Percentiles rank a stretch among this genome's conserved stretches.
phyloP scores from a whole-genome alignment of 2,888 invertebrate species.

The Brenthis daphne region DNA sequence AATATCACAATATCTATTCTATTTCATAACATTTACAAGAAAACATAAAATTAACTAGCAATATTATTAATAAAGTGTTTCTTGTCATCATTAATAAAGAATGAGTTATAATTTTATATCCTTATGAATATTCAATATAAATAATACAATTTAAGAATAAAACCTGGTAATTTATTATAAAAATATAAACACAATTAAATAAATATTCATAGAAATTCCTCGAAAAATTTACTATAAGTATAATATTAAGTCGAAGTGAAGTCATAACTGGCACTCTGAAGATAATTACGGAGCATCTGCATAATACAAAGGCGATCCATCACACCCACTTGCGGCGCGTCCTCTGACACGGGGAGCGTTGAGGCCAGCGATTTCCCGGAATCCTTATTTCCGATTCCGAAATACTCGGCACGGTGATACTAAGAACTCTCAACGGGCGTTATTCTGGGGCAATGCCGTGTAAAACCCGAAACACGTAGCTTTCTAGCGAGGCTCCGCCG shows the following conservation, averaged over 20 bases:
- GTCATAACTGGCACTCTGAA: neutral
- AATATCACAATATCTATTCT: no score
- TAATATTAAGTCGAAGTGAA: no score
- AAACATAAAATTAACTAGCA: no score
- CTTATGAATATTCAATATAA: constrained; percentile 3
- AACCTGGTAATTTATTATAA: neutral
- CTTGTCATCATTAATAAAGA: neutral
- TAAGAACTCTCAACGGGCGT: constrained; percentile 71
- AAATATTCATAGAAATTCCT: neutral
- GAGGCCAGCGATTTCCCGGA: constrained; percentile 75
- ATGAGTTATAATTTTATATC: neutral
- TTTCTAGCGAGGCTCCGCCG: constrained; percentile 70
- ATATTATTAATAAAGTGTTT: no score
- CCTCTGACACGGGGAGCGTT: constrained; percentile 18
- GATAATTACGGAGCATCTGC: constrained; percentile 26
- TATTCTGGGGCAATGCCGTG: constrained; percentile 76
- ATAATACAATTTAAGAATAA: neutral
- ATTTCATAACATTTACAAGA: no score
- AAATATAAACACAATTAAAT: neutral
- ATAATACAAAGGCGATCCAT: constrained; percentile 41
- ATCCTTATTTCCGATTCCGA: constrained; percentile 80
- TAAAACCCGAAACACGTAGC: constrained; percentile 74
- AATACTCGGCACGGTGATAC: constrained; percentile 72
- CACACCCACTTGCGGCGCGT: constrained; percentile 34
- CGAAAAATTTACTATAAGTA: neutral